A percentile compares a stretch with the other conserved stretches of the same genome.
These are phyloP conservation scores for Cataglyphis rosenhaueri DNA, from an alignment of 2,888 invertebrate genomes.

Conservation along the genomic window DNA sequence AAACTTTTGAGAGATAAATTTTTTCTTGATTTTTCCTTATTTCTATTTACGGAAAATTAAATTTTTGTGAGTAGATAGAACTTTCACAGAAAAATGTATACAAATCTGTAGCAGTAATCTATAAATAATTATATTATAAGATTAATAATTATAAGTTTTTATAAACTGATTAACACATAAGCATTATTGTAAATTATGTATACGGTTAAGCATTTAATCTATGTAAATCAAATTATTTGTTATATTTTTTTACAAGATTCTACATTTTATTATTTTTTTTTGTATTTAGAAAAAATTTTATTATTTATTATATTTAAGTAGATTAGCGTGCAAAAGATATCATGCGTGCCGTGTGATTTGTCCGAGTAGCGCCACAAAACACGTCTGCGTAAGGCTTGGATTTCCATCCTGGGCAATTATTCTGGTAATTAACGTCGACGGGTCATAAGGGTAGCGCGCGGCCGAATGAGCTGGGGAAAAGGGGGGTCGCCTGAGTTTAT, in stretches of 20 bases:
- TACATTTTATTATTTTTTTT: neutral
- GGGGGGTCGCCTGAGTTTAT: conserved; percentile 75
- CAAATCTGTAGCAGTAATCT: neutral
- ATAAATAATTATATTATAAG: conserved; percentile 9
- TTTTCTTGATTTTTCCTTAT: neutral
- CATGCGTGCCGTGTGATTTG: conserved; percentile 47
- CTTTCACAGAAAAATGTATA: neutral
- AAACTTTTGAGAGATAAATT: neutral
- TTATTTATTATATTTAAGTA: neutral
- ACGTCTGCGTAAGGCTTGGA: conserved; percentile 60
- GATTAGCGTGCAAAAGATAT: conserved; percentile 15
- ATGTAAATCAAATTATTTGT: neutral
- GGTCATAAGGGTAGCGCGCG: conserved; percentile 69
- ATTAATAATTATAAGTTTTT: neutral
- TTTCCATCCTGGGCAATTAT: conserved; percentile 78
- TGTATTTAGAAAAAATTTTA: neutral
- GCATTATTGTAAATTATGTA: neutral
- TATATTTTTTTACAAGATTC: neutral
- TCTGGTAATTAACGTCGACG: conserved; percentile 79
- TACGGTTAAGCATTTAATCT: neutral
- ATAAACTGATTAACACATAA: neutral
- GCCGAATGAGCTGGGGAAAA: conserved; percentile 66
- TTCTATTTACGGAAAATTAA: neutral
- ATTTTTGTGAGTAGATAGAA: neutral
- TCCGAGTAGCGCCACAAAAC: conserved; percentile 45